Conservation (phyloP, 2,113 vertebrate species). For the Anarhynchus alexandrinus region DNA sequence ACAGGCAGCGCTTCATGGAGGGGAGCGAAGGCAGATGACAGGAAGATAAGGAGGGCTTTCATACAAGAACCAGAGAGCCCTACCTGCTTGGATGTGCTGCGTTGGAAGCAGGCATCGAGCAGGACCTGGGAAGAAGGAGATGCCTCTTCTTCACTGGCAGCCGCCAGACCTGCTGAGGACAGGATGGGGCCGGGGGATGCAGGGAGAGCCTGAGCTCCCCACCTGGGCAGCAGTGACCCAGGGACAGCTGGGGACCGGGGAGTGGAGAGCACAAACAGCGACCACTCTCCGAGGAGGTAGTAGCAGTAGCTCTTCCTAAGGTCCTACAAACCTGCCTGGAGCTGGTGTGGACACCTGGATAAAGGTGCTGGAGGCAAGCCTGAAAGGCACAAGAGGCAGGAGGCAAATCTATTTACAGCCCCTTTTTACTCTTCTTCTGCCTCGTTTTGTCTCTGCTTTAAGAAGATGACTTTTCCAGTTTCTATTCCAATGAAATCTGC, state of each 20-base stretch:
- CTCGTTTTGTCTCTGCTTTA: not conserved
- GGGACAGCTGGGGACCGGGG: not conserved
- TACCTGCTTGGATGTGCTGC: not conserved
- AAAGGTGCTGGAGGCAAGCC: not conserved
- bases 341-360: not conserved
- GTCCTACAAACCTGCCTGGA: not conserved
- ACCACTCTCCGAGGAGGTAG: not conserved
- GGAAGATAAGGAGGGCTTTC: not conserved
- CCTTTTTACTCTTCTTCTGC: not conserved
- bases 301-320: not conserved
- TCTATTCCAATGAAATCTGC: not conserved
- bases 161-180: not conserved
- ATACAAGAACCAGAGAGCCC: not conserved
- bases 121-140: not conserved
- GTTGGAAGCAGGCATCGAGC: not conserved
- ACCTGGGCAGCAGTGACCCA: not conserved
- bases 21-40: not conserved
- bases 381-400: not conserved
- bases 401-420: not conserved
- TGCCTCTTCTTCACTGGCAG: not conserved
- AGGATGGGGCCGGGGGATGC: rapidly evolving
- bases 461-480: not conserved
- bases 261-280: too few species aligned
- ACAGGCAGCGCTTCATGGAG: too few species aligned
- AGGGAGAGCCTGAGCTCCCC: not conserved